A percentile compares a stretch with the other conserved stretches of the same genome.
These are phyloP conservation scores for Procambarus virginalis DNA, from an alignment of 1,140 invertebrate genomes.

Conservation along the genomic window DNA sequence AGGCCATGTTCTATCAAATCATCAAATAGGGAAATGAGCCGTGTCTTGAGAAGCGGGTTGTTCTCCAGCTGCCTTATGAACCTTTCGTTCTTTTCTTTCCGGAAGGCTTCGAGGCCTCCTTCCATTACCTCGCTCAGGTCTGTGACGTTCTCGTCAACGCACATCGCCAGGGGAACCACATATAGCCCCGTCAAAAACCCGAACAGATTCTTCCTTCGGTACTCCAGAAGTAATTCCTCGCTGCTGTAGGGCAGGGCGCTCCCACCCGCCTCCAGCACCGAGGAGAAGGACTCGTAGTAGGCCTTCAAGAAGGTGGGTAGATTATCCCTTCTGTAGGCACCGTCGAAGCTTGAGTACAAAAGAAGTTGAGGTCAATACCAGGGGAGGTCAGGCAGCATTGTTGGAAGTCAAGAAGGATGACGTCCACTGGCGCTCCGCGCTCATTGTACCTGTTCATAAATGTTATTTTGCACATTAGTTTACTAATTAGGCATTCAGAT, in stretches of 20 bases:
- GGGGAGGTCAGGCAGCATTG: slow-evolving; percentile 38
- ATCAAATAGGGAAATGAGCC: slow-evolving; percentile 26
- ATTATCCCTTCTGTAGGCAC: slow-evolving; percentile 18
- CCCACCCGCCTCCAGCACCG: neutral
- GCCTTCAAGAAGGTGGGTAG: slow-evolving; percentile 15
- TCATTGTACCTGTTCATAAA: slow-evolving; percentile 47
- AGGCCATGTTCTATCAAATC: slow-evolving; percentile 41
- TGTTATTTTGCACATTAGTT: too few relatives aligned
- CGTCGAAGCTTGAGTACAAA: slow-evolving; percentile 52
- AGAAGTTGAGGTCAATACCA: slow-evolving; percentile 55
- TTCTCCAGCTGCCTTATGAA: neutral
- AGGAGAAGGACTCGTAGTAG: slow-evolving; percentile 33
- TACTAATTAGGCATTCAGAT: too few relatives aligned
- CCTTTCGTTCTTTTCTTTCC: neutral
- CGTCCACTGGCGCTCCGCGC: slow-evolving; percentile 27
- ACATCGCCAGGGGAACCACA: slow-evolving; percentile 20
- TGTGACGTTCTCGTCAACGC: neutral
- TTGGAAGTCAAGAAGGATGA: slow-evolving; percentile 57
- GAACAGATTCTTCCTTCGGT: slow-evolving; percentile 29
- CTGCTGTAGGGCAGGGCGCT: neutral
- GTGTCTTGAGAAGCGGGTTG: slow-evolving; percentile 15
- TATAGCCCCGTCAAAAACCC: slow-evolving; percentile 22
- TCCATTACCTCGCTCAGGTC: neutral
- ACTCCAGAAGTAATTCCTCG: slow-evolving; percentile 43
- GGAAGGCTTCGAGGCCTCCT: neutral